These are phyloP conservation scores for Turritopsis rubra DNA, from an alignment of 30 jellyfish, hydroid and myxozoan species.

Conservation along the genomic window DNA sequence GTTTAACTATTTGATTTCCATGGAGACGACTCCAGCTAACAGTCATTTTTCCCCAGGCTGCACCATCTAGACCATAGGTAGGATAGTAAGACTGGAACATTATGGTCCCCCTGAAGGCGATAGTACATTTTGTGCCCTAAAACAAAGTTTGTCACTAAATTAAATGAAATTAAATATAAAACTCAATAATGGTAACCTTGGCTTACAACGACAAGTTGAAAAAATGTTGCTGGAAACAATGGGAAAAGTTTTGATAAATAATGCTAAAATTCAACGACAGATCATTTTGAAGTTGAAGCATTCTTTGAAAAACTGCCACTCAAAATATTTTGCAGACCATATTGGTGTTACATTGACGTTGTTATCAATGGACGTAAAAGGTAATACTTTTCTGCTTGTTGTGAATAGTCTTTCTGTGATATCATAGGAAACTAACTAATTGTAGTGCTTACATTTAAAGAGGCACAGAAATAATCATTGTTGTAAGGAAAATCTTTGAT, in stretches of 20 bases:
- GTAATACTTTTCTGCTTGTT: neutral
- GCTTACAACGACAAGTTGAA: too few relatives aligned
- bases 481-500: slow-evolving; percentile 31
- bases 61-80: slow-evolving; percentile 16
- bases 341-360: neutral
- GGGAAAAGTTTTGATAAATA: too few relatives aligned
- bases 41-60: neutral
- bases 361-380: too few relatives aligned
- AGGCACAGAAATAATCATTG: slow-evolving; percentile 24
- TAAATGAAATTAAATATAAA: neutral
- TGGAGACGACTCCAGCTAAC: neutral
- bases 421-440: neutral
- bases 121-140: slow-evolving; percentile 4
- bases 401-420: neutral
- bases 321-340: neutral
- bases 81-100: slow-evolving; percentile 28
- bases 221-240: too few relatives aligned
- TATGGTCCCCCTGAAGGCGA: slow-evolving; percentile 28
- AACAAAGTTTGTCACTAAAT: too few relatives aligned
- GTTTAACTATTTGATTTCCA: neutral
- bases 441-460: neutral
- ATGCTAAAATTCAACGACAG: too few relatives aligned
- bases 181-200: neutral
- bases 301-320: too few relatives aligned
- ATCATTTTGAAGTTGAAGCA: too few relatives aligned